Conservation (phyloP, 1,140 invertebrate genomes). For the Aphelenchoides avenae region DNA sequence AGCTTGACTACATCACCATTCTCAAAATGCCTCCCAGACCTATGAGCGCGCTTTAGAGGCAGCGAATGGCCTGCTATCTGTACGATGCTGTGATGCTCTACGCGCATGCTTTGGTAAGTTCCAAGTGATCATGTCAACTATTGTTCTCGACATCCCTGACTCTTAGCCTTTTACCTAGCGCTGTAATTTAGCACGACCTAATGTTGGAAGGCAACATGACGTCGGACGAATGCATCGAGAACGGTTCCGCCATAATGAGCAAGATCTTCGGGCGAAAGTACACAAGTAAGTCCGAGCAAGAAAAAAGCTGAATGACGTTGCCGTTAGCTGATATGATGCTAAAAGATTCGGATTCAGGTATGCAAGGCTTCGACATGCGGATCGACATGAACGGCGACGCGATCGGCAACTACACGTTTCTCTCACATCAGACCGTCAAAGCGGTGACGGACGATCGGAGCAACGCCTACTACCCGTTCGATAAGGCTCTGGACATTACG, state of each 20-base stretch:
- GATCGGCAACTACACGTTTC: constrained; percentile 89
- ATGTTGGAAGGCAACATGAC: constrained; percentile 67
- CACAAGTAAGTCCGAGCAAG: constrained; percentile 67
- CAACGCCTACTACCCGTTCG: constrained; percentile 44
- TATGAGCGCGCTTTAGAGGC: too few species aligned
- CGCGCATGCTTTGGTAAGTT: constrained; percentile 77
- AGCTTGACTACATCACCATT: too few species aligned
- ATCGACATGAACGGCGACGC: constrained; percentile 87
- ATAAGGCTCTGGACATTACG: constrained; percentile 60
- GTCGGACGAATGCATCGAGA: constrained; percentile 63
- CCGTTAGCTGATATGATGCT: background rate
- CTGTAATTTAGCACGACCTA: constrained; percentile 70
- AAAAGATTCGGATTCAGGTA: constrained; percentile 67
- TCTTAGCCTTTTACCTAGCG: too few species aligned
- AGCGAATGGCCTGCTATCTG: constrained; percentile 87
- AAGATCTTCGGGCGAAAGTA: constrained; percentile 69
- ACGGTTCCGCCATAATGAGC: constrained; percentile 71
- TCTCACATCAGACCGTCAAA: constrained; percentile 67
- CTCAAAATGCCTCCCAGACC: too few species aligned
- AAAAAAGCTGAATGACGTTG: background rate
- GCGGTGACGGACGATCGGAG: constrained; percentile 28
- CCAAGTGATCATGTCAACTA: too few species aligned
- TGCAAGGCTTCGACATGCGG: constrained; percentile 81
- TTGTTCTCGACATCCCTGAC: too few species aligned
- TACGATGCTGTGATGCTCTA: constrained; percentile 92